Evolutionary conservation across 92 coral and sea anemone species (phyloP).

Genomic region (Scolanthus callimorphus): DNA sequence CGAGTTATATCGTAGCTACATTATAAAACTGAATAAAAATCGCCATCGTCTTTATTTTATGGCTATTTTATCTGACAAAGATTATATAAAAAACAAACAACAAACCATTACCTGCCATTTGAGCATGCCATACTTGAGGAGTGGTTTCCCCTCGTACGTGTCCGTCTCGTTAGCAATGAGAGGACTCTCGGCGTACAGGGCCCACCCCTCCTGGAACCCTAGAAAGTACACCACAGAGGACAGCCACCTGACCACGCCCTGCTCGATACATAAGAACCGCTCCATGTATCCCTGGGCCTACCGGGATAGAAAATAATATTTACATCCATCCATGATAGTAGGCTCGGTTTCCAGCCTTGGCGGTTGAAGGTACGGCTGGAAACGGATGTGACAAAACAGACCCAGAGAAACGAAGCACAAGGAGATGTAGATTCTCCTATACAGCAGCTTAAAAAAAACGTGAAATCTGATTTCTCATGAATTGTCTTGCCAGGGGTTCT

Average conservation of each 20-base stretch:
- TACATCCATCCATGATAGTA: no score
- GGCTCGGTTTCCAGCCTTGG: no score
- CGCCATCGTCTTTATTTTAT: not conserved
- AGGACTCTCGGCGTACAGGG: conserved; percentile 78
- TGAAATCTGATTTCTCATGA: no score
- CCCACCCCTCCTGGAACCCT: conserved; percentile 94
- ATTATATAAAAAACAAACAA: no score
- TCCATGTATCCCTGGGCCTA: conserved; percentile 82
- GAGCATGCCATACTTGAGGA: conserved; percentile 76
- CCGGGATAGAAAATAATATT: not conserved
- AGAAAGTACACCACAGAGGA: conserved; percentile 32
- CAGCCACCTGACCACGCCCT: conserved; percentile 70
- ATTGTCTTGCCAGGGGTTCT: no score
- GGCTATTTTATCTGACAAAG: not conserved
- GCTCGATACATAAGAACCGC: conserved; percentile 54
- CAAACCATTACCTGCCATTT: conserved; percentile 89
- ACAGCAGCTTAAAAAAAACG: no score
- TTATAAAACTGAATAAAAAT: no score
- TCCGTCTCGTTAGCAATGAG: conserved; percentile 71
- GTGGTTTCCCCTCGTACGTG: conserved; percentile 51
- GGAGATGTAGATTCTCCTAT: no score
- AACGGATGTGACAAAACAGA: no score
- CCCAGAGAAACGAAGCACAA: no score
- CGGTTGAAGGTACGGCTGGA: no score
- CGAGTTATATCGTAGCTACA: no score